Evolutionary conservation across 2,797 vertebrate species (phyloP).

Genomic region (Champsocephalus gunnari): DNA sequence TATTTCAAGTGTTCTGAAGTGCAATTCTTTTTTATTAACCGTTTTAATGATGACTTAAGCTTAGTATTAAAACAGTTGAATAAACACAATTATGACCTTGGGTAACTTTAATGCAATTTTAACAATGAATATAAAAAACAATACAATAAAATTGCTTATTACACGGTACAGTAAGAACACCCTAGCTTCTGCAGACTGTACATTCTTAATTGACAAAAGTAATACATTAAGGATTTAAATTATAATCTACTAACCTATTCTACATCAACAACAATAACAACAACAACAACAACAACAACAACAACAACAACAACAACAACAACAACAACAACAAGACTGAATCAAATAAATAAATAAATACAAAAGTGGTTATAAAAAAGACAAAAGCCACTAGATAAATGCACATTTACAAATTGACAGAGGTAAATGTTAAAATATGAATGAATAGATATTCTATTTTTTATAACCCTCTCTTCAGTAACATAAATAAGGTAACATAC

Average conservation of each 20-base stretch:
- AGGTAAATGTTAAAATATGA: too few species aligned
- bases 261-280: slow-evolving; percentile 19
- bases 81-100: neutral
- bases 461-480: too few species aligned
- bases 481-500: too few species aligned
- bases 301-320: slow-evolving; percentile 4
- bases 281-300: neutral
- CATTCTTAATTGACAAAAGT: slow-evolving; percentile 17
- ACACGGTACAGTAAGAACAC: slow-evolving; percentile 18
- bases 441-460: too few species aligned
- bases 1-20: neutral
- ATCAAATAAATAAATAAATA: too few species aligned
- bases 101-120: slow-evolving; percentile 38
- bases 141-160: slow-evolving; percentile 7
- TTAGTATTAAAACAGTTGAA: neutral
- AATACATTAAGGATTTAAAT: neutral
- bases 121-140: slow-evolving; percentile 8
- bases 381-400: too few species aligned
- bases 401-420: too few species aligned
- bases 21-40: neutral
- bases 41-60: neutral
- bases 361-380: too few species aligned
- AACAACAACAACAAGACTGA: neutral
- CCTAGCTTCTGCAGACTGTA: neutral
- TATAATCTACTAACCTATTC: neutral